These are phyloP conservation scores for Pediacus dermestoides DNA, from an alignment of 2,888 invertebrate genomes.

Conservation along the genomic window DNA sequence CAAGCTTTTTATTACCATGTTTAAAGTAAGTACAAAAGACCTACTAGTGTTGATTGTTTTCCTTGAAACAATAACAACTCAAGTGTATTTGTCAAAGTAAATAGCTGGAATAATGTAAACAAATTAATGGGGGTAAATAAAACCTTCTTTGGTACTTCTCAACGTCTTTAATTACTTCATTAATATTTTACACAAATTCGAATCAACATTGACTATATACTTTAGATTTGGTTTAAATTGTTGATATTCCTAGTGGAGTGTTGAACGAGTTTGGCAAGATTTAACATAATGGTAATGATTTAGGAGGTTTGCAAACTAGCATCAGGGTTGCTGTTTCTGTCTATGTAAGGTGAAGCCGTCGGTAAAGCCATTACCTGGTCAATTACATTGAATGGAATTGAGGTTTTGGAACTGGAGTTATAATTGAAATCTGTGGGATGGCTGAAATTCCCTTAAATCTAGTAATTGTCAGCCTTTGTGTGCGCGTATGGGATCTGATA, in stretches of 20 bases:
- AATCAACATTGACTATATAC: conserved; percentile 3
- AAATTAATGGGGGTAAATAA: conserved; percentile 13
- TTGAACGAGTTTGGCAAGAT: conserved; percentile 24
- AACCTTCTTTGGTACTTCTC: conserved; percentile 3
- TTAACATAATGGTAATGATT: conserved; percentile 42
- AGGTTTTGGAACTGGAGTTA: conserved; percentile 49
- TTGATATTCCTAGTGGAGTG: no score
- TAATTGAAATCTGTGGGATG: conserved; percentile 51
- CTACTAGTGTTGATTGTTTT: no score
- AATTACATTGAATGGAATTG: conserved; percentile 51
- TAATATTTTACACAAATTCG: conserved; percentile 10
- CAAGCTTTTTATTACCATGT: no score
- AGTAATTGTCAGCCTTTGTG: conserved; percentile 48
- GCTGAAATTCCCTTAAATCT: conserved; percentile 50
- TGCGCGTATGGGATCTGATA: conserved; percentile 28
- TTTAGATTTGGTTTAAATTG: conserved; percentile 6
- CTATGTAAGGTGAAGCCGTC: conserved; percentile 48
- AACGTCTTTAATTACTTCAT: conserved; percentile 11
- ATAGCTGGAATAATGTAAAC: conserved; percentile 11
- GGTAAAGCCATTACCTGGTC: conserved; percentile 51
- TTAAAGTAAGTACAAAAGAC: no score
- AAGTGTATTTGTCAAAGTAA: conserved; percentile 23
- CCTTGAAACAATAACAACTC: conserved; percentile 27
- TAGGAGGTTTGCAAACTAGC: conserved; percentile 43
- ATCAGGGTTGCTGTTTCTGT: conserved; percentile 39